Evolutionary conservation across 1,140 invertebrate species (phyloP), one percentile per base, ranked within the genome.

Genomic region (Temnothorax nylanderi): DNA sequence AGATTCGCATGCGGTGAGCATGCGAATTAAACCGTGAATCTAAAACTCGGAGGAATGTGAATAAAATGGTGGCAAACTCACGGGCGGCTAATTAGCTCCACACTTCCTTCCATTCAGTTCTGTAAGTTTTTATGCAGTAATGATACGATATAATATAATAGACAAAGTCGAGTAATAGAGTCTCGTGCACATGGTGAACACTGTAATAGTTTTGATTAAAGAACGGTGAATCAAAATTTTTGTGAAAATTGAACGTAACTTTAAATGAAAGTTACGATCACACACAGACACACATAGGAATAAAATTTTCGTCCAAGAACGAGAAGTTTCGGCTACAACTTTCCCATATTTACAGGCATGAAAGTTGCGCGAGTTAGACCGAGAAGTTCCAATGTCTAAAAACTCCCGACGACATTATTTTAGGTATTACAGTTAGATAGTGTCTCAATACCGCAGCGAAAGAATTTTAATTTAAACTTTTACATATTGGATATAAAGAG

Each of bases 401-500:
- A 82, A 82, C 26, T 74, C 26, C 10, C 37, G 78, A 32, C 21
- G 34, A 82, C 41, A 82, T 60, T 74, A 74, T 60, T 82, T 60
- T 60, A 80, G 60, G n/a, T 51, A 60, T 60, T 47, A 60, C 41
- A 26, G 26, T 37, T 47, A 34, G 21, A 58, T 47, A 60, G 13
- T 32, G 11, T 54, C 41, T 47, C 56, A 47, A 60, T 62, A 10
- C 11, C 41, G 16, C 47, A 34, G 16, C 37, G 0, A 41, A 71
- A 74, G 54, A 82, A 60, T 82, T 82, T 82, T 82, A 72, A 82
- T 82, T 72, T 82, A 82, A 82, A 82, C 67, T 72, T 82, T 34
- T n/a, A 44, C 5, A 82, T n/a, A 32, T 82, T 82, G 56, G 8
- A 34, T 34, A 56, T 44, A 8, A 6, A 44, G 34, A 44, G 11